Evolutionary conservation across 2,113 vertebrate genomes (phyloP).

Genomic region (Toxotes jaculatrix): DNA sequence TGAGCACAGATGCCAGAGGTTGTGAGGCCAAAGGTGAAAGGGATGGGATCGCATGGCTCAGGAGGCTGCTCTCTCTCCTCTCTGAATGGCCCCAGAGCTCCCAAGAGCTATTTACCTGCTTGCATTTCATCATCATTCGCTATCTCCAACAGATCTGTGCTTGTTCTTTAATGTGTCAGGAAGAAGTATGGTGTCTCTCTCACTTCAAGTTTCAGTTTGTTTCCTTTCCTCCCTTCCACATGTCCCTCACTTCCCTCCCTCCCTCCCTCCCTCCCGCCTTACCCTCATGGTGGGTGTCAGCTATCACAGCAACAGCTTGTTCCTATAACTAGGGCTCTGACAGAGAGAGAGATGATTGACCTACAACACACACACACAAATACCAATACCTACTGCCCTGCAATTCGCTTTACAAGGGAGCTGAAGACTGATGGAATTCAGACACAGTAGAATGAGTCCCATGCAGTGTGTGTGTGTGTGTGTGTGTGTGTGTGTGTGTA

Average conservation of each 20-base stretch:
- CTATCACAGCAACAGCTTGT: conserved; percentile 88
- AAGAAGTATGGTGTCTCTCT: conserved; percentile 22
- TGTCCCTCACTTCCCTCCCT: conserved; percentile 32
- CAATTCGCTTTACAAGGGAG: conserved; percentile 82
- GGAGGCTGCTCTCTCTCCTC: conserved; percentile 68
- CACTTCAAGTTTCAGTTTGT: conserved; percentile 42
- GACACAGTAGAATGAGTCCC: conserved; percentile 59
- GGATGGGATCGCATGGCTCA: conserved; percentile 84
- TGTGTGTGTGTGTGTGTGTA: conserved; percentile 6
- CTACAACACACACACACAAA: conserved; percentile 69
- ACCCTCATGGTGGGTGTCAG: conserved; percentile 82
- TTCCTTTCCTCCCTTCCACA: conserved; percentile 41
- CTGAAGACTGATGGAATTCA: conserved; percentile 85
- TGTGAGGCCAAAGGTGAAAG: conserved; percentile 83
- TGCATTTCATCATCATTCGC: conserved; percentile 2
- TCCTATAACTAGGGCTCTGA: conserved; percentile 86
- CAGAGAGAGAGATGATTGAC: conserved; percentile 78
- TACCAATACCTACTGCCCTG: conserved; percentile 53
- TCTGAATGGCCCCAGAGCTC: conserved; percentile 59
- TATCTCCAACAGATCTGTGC: conserved; percentile 18
- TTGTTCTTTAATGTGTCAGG: conserved; percentile 45
- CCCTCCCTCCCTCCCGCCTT: conserved; percentile 47
- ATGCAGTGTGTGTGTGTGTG: conserved; percentile 22
- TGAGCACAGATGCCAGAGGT: conserved; percentile 89
- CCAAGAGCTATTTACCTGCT: conserved; percentile 38